Evolutionary conservation across 2,113 vertebrate species (phyloP), one percentile per base, ranked within the genome.

Genomic region (Ibidorhyncha struthersii): DNA sequence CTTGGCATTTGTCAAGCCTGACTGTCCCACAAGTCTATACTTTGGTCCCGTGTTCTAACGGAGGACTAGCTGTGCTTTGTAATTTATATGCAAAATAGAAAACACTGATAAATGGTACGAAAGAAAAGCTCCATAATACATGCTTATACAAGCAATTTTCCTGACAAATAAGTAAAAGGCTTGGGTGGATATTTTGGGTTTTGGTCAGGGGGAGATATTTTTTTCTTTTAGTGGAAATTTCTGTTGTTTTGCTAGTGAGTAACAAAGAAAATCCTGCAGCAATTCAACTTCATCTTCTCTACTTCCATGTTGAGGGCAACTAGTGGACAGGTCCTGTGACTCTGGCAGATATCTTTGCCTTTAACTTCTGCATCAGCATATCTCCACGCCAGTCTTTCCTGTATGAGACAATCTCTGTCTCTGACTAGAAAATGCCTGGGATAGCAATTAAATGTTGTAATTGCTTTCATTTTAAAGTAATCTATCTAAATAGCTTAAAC

Each of bases 1-100:
- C 27, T 26, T 78, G 16, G 50, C 22, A 19, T 89, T 65, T 66
- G 10, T 82, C 55, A 55, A 70, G 25, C 36, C 58, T 49, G 36
- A 34, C 9, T 6, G 1, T 82, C 30, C 23, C 45, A 36, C 25
- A 40, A 27, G 61, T 43, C 12, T 4, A 10, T 47, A 23, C n/a
- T 69, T 78, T 17, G 15, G n/a, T 58, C 16, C 22, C 1, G 0
- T 0, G 0, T 62, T 82, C 8, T 2, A 23, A 50, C 0, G 4
- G 32, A 71, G 10, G 43, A 19, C 29, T 72, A 67, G 34, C 45
- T n/a, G 8, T 7, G 12, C 23, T 56, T 4, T 12, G n/a, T 58
- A 49, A 93, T 17, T 53, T 45, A 11, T 85, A 34, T 23, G 20
- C 32, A 12, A 70, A 62, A 18, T 63, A 26, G 10, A 19, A 59